Evolutionary conservation across 2,113 vertebrate species (phyloP).

Genomic region (Cervus canadensis): DNA sequence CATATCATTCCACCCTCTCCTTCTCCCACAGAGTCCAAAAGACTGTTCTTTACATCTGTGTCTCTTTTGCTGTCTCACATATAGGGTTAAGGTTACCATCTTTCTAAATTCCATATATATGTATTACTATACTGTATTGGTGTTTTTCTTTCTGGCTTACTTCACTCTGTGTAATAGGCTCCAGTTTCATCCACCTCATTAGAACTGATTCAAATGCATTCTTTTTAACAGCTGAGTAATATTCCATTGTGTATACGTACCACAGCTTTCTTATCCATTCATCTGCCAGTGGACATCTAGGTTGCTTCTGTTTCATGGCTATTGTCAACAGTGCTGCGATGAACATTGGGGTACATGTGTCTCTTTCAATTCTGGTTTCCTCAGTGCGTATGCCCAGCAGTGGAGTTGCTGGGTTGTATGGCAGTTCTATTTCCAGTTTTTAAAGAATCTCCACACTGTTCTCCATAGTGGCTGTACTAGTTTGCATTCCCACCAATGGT

Average conservation of each 20-base stretch:
- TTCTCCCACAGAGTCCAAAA: neutral
- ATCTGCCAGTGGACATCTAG: neutral
- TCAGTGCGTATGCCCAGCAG: neutral
- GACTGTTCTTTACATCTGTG: neutral
- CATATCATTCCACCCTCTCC: neutral
- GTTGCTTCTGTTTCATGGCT: neutral
- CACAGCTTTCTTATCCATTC: neutral
- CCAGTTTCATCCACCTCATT: neutral
- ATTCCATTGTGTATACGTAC: neutral
- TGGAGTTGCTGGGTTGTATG: neutral
- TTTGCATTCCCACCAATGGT: neutral
- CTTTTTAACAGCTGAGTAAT: neutral
- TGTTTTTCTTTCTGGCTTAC: neutral
- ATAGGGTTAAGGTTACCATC: neutral
- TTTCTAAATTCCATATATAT: neutral
- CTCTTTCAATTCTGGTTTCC: neutral
- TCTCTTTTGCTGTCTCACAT: neutral
- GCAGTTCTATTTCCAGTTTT: neutral
- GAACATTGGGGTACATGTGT: rapidly evolving
- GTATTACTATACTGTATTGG: rapidly evolving
- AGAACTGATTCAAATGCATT: neutral
- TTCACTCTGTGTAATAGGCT: neutral
- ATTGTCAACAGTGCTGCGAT: rapidly evolving
- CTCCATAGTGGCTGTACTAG: neutral
- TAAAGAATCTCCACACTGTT: neutral